Percentiles rank a stretch among this genome's conserved stretches.
phyloP scores from a whole-genome alignment of 1,140 invertebrate species.

The Drosophila hydei region DNA sequence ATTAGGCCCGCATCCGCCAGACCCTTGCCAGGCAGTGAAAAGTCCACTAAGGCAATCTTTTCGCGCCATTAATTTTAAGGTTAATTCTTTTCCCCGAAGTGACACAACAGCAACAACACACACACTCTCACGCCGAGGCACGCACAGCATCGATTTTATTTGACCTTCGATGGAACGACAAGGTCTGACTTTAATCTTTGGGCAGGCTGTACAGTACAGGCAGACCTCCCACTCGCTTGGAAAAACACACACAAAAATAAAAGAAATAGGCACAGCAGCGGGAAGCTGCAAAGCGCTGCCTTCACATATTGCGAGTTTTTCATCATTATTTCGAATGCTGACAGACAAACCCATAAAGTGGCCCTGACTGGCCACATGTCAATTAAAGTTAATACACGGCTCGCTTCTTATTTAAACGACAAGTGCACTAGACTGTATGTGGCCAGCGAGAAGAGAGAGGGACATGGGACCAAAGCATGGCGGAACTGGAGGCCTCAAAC shows the following conservation, averaged over 20 bases:
- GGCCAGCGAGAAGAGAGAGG: neutral
- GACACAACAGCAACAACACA: conserved; percentile 16
- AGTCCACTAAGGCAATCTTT: conserved; percentile 38
- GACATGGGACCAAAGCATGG: neutral
- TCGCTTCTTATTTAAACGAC: conserved; percentile 44
- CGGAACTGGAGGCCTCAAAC: neutral
- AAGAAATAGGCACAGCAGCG: conserved; percentile 2
- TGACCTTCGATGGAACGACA: conserved; percentile 76
- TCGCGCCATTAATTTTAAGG: conserved; percentile 80
- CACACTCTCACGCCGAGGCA: neutral
- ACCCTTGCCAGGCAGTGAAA: neutral
- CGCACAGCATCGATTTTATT: conserved; percentile 71
- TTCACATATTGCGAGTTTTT: conserved; percentile 39
- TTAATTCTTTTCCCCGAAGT: conserved; percentile 68
- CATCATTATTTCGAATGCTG: conserved; percentile 49
- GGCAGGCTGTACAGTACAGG: conserved; percentile 3
- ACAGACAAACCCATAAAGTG: conserved; percentile 47
- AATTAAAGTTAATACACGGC: conserved; percentile 70
- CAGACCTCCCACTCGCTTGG: neutral
- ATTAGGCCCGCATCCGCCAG: conserved; percentile 51
- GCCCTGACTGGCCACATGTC: conserved; percentile 64
- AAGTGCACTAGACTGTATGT: conserved; percentile 43
- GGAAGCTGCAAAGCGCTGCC: neutral
- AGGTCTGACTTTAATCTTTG: conserved; percentile 37
- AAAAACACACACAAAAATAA: conserved; percentile 9